phyloP scores from a whole-genome alignment of 2,888 invertebrate genomes.

The Tyria jacobaeae region DNA sequence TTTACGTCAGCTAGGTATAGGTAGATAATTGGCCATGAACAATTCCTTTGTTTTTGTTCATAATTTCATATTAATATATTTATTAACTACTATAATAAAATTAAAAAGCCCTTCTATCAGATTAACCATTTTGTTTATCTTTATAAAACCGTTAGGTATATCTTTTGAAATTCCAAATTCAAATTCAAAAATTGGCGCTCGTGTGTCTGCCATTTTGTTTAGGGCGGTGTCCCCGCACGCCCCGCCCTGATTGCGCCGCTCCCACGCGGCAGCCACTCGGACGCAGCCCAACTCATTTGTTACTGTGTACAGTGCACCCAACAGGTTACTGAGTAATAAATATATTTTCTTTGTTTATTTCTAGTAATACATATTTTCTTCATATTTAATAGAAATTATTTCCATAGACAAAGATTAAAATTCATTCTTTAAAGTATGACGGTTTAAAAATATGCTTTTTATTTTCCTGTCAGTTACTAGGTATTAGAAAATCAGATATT shows the following conservation, averaged over 20 bases:
- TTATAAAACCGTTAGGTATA: conserved; percentile 13
- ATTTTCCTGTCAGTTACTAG: too few species aligned
- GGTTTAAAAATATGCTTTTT: too few species aligned
- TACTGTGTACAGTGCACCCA: conserved; percentile 77
- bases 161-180: conserved; percentile 43
- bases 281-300: conserved; percentile 86
- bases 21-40: too few species aligned
- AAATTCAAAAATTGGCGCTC: conserved; percentile 87
- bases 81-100: too few species aligned
- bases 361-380: not conserved
- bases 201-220: conserved; percentile 87
- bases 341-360: conserved; percentile 13
- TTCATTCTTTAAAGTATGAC: not conserved
- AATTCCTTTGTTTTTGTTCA: too few species aligned
- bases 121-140: conserved; percentile 7
- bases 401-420: not conserved
- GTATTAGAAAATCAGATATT: too few species aligned
- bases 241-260: conserved; percentile 84
- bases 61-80: too few species aligned
- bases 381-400: not conserved
- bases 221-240: conserved; percentile 84
- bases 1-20: too few species aligned
- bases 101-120: not conserved
- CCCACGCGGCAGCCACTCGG: conserved; percentile 80
- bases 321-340: conserved; percentile 60